Conservation (phyloP, 2,888 invertebrate species). For the Halocaridina rubra region DNA sequence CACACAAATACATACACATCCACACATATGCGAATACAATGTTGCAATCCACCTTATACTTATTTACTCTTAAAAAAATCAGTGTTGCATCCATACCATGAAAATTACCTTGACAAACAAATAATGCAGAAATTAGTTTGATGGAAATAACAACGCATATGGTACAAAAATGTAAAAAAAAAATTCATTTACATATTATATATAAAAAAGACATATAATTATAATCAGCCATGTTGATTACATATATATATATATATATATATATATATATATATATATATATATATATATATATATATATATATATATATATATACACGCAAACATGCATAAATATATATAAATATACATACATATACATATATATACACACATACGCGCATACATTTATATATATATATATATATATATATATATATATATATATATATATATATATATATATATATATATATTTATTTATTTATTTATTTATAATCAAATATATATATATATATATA, state of each 20-base stretch:
- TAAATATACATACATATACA: neutral
- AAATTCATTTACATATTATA: neutral
- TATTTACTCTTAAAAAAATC: too few species aligned
- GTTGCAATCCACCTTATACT: too few species aligned
- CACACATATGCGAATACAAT: too few species aligned
- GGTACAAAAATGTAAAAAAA: too few species aligned
- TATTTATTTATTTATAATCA: neutral
- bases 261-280: neutral
- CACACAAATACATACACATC: too few species aligned
- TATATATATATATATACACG: neutral
- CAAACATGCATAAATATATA: neutral
- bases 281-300: neutral
- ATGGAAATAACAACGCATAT: too few species aligned
- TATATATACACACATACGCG: neutral
- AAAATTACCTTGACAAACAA: too few species aligned
- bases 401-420: constrained; percentile 25
- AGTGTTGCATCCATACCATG: too few species aligned
- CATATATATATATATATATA: constrained; percentile 9
- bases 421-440: constrained; percentile 23
- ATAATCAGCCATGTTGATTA: neutral
- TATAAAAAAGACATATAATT: neutral
- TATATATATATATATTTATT: neutral
- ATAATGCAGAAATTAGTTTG: too few species aligned
- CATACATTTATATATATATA: neutral
- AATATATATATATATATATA: neutral